phyloP scores from a whole-genome alignment of 2,888 invertebrate genomes.

The Drepanosiphum platanoidis region DNA sequence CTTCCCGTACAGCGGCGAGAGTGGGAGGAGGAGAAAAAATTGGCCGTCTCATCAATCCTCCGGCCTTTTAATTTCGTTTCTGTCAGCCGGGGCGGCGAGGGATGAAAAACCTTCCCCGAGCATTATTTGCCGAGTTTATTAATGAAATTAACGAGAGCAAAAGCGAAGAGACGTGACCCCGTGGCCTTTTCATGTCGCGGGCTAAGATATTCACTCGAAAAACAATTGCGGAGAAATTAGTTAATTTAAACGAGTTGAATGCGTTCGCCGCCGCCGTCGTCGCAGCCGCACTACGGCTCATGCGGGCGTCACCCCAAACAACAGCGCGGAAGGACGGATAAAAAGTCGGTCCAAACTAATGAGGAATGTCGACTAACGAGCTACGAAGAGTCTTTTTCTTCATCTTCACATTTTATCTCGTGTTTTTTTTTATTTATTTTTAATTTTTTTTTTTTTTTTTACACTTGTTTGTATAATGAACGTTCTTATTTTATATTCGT shows the following conservation, averaged over 20 bases:
- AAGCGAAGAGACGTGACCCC: constrained; percentile 35
- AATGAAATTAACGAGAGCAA: constrained; percentile 54
- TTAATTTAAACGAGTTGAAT: constrained; percentile 57
- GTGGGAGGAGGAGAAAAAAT: constrained; percentile 8
- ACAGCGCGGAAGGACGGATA: not conserved
- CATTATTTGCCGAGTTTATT: constrained; percentile 53
- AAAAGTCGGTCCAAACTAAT: constrained; percentile 38
- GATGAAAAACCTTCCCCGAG: constrained; percentile 30
- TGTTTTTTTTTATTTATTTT: constrained; percentile 13
- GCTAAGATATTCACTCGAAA: constrained; percentile 39
- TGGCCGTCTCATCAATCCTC: constrained; percentile 48
- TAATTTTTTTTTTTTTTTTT: not conserved
- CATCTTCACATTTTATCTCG: not conserved
- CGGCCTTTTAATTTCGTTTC: constrained; percentile 57
- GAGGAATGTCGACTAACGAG: constrained; percentile 43
- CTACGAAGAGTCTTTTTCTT: constrained; percentile 31
- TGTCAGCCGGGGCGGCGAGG: constrained; percentile 13
- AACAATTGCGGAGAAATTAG: constrained; percentile 59
- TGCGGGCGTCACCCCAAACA: not conserved
- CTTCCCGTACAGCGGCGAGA: not conserved
- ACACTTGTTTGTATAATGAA: not conserved
- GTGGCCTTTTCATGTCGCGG: constrained; percentile 33
- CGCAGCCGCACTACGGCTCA: not conserved
- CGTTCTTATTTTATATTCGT: constrained; percentile 25
- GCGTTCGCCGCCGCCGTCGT: not conserved